These are phyloP conservation scores for Dasyprocta punctata DNA, from an alignment of 2,113 vertebrate genomes.

Conservation along the genomic window DNA sequence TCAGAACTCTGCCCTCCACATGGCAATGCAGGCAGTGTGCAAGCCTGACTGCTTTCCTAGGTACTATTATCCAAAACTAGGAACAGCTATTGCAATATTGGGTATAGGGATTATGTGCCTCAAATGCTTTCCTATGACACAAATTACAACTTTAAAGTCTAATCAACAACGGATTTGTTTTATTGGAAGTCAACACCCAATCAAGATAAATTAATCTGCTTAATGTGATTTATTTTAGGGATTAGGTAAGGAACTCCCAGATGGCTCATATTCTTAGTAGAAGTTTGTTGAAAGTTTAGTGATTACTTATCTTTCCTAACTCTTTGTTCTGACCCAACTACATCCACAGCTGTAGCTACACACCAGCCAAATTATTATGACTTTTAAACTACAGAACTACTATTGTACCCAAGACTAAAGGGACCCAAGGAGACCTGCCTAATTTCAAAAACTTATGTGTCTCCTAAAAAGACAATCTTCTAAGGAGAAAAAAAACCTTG, in stretches of 20 bases:
- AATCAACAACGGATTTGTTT: slow-evolving; percentile 26
- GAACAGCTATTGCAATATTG: background rate
- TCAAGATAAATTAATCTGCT: slow-evolving; percentile 33
- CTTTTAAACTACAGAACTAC: slow-evolving; percentile 28
- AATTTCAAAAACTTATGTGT: slow-evolving; percentile 1
- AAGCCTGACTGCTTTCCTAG: background rate
- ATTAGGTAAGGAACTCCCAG: slow-evolving; percentile 51
- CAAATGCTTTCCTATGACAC: background rate
- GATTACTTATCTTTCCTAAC: slow-evolving; percentile 38
- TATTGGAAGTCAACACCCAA: slow-evolving; percentile 36
- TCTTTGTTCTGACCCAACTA: background rate
- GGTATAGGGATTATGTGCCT: background rate
- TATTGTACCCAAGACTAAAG: background rate
- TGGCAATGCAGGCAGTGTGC: fast-evolving
- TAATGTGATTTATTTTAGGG: slow-evolving; percentile 46
- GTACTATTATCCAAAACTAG: background rate
- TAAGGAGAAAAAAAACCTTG: slow-evolving; percentile 28
- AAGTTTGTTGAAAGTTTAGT: slow-evolving; percentile 42
- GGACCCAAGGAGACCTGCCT: background rate
- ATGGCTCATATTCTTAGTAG: slow-evolving; percentile 37
- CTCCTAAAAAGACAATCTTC: slow-evolving; percentile 28
- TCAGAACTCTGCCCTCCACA: background rate
- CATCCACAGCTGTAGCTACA: background rate
- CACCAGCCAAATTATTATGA: background rate
- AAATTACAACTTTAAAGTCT: background rate